Evolutionary conservation across 2,888 invertebrate species (phyloP), one percentile per base, ranked within the genome.

Genomic region (Hirtodrosophila histrioides): DNA sequence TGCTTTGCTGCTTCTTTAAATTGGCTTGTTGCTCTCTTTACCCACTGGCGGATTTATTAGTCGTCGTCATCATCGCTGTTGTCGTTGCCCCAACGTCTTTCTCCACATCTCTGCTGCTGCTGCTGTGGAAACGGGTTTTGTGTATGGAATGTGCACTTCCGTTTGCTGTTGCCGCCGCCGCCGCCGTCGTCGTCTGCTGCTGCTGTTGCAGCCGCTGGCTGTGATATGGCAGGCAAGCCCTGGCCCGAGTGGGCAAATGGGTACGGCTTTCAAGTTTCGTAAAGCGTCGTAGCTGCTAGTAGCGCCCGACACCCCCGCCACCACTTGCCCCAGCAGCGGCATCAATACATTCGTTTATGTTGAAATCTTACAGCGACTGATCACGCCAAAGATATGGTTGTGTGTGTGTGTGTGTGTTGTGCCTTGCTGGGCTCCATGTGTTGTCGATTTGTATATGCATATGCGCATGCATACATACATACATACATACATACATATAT

Each of bases 21-120:
- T 80, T 76, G 81, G 54, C 73, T 69, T 72, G 74, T 66, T 85
- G 88, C 89, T 89, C 88, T 88, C 87, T 86, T 88, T 88, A 88
- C 88, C 89, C 88, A 88, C 88, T 88, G 88, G 75, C 87, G 83
- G 89, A 86, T 88, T 89, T 88, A 81, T 89, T 86, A 81, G 70
- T 78, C 78, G 82, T 58, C 69, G 79, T 68, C 69, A 69, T 51
- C 66, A 53, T 45, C 11, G 23, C 45, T 39, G 36, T 27, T 37
- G 31, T 62, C 29, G 46, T 63, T 61, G 63, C 62, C 54, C 44
- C 57, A 66, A 62, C 77, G 69, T 78, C 78, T 75, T 78, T 77
- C 71, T 84, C 81, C 71, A 61, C 69, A 65, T 69, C 41, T 24
- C 57, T 50, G 45, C 55, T 53, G 46, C 51, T 58, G 57, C 49